Evolutionary conservation across 2,888 invertebrate species (phyloP), one percentile per base, ranked within the genome.

Genomic region (Archips crataeganus): DNA sequence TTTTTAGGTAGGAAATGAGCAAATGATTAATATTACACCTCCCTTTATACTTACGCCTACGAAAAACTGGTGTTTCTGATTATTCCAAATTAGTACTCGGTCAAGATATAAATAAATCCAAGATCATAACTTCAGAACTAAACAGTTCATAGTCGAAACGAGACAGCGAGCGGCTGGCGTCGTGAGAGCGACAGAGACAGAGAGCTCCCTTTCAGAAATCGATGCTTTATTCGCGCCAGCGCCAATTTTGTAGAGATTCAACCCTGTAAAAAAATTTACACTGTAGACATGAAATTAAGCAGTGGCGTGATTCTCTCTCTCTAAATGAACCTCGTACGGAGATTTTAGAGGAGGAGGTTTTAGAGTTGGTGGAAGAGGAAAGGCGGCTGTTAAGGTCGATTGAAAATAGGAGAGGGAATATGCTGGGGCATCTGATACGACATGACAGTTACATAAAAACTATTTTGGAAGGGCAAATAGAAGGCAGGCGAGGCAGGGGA

Each of bases 111-210:
- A 81, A 82, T 78, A 80, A 79, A 77, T 79, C 76, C 78, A 74
- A 80, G 79, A 81, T 79, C 77, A 68, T 68, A 75, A 80, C 81
- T 84, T 84, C 79, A 78, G 79, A 87, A 87, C 84, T 80, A 82
- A 87, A 84, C 76, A 82, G 79, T 77, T 75, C 78, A 85, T 79
- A 87, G 87, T 85, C 85, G 84, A 87, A 87, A 80, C 83, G 84
- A 90, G 89, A 91, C 82, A 88, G 87, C 85, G 81, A 85, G 85
- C 85, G 86, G 85, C 84, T 74, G 77, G 78, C 81, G 88, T 82
- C 90, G 85, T 82, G 82, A 84, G 90, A 90, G 90, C 87, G 91
- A 93, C 85, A 91, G 89, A 88, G 90, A 92, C 85, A 90, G 90
- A 85, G 87, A 83, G 79, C 84, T 75, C 83, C 81, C 82, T 84